Base-by-base conservation (phyloP, 2,797 vertebrate species). In the Eulemur albifrons region DNA sequence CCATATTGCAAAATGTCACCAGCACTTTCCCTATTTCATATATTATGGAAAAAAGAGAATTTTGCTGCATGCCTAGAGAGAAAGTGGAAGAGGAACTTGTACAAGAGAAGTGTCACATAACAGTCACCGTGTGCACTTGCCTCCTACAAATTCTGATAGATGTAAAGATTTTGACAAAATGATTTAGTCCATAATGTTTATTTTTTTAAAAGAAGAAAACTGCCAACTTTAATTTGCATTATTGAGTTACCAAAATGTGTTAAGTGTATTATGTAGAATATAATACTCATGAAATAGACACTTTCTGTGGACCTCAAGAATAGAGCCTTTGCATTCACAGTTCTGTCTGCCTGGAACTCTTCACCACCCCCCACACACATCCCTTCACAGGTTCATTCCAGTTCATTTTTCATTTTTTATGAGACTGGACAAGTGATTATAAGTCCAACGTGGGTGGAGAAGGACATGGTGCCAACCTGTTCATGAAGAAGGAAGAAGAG, bases 1-100 rank as follows among this genome's bases (percentile, higher is more conserved):
- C 57, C 90, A 90, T 95, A 96, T 96, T 97, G 94, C 67, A 93
- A 97, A 98, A 97, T 96, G 95, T 95, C 97, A 97, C 90, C 70
- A 96, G 40, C n/a, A 94, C 88, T 79, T 84, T 95, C 72, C 45
- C 87, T 77, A 43, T 93, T 95, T 97, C 73, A 65, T 79, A 52
- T 88, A 43, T 59, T 94, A 81, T 27, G 40, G 50, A 94, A 52
- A 94, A 87, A 93, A 79, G 70, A 82, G 35, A 90, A 88, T 80
- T 93, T 79, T 86, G 40, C 72, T 40, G 30, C 21, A 8, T 96
- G 43, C 70, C 91, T 70, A 23, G 61, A 81, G n/a, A 97, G 57
- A 92, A 82, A 82, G 50, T 35, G 17, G 27, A 93, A 93, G 72
- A 82, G 57, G 45, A 87, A 79, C 17, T 86, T 86, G 30, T 43